phyloP scores from a whole-genome alignment of 1,140 invertebrate species.

The Cherax quadricarinatus region DNA sequence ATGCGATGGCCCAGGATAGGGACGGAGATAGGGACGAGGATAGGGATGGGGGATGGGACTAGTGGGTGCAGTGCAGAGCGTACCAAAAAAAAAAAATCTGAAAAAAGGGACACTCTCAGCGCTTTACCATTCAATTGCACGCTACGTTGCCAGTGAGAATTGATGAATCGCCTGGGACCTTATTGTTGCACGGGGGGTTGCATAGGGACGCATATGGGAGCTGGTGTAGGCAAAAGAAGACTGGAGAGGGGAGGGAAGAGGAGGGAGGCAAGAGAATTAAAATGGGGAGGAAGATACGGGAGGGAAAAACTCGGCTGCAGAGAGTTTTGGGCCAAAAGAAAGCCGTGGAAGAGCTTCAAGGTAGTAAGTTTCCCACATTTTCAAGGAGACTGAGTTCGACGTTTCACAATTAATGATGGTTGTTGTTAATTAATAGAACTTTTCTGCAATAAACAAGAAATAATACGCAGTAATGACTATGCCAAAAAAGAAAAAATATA shows the following conservation, averaged over 20 bases:
- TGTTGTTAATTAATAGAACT: not conserved
- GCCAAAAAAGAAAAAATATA: not conserved
- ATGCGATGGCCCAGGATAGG: too few species aligned
- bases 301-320: constrained; percentile 31
- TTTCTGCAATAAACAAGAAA: not conserved
- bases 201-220: constrained; percentile 65
- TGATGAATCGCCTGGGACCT: constrained; percentile 65
- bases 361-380: not conserved
- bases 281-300: not conserved
- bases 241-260: not conserved
- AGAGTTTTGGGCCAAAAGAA: not conserved
- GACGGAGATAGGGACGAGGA: not conserved
- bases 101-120: constrained; percentile 49
- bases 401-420: not conserved
- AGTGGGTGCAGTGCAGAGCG: constrained; percentile 54
- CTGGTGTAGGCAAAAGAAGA: constrained; percentile 21
- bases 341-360: constrained; percentile 10
- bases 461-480: not conserved
- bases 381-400: too few species aligned
- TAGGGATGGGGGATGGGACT: not conserved
- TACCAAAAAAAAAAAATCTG: not conserved
- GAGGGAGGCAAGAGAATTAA: not conserved
- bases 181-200: constrained; percentile 67
- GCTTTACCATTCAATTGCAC: constrained; percentile 70
- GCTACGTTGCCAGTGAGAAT: constrained; percentile 69